phyloP scores from a whole-genome alignment of 1,140 invertebrate species.

The Planococcus citri region DNA sequence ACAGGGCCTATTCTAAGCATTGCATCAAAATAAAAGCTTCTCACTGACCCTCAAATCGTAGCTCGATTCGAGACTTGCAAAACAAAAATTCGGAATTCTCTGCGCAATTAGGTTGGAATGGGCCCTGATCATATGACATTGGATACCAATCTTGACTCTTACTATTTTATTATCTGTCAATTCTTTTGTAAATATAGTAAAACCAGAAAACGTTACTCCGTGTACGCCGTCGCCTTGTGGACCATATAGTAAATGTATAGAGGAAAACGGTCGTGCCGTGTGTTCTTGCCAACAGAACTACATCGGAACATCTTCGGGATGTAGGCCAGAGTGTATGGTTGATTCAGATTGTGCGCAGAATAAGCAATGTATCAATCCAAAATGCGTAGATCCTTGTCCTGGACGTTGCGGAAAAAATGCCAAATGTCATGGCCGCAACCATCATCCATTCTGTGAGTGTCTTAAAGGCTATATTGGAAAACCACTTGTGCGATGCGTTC shows the following conservation, averaged over 20 bases:
- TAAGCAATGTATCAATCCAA: slow-evolving; percentile 36
- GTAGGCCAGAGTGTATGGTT: slow-evolving; percentile 36
- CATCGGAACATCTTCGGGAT: slow-evolving; percentile 36
- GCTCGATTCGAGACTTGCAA: background rate
- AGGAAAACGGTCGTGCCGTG: slow-evolving; percentile 36
- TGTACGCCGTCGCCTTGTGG: slow-evolving; percentile 37
- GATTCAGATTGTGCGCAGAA: slow-evolving; percentile 36
- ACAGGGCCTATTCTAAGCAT: background rate
- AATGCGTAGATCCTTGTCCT: slow-evolving; percentile 37
- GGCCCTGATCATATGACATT: background rate
- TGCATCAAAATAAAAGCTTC: background rate
- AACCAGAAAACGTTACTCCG: slow-evolving; percentile 28
- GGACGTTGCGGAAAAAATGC: slow-evolving; percentile 39
- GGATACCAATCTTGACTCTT: background rate
- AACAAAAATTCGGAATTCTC: too few species aligned
- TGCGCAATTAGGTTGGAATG: too few species aligned
- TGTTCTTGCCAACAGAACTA: slow-evolving; percentile 39
- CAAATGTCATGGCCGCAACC: slow-evolving; percentile 35
- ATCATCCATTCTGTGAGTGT: slow-evolving; percentile 37
- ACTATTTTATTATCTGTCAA: background rate
- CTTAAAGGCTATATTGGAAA: slow-evolving; percentile 37
- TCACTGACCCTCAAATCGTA: background rate
- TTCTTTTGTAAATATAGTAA: slow-evolving; percentile 26
- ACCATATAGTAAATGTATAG: slow-evolving; percentile 37
- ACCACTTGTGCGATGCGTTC: slow-evolving; percentile 39